Evolutionary conservation across 2,113 vertebrate genomes (phyloP).

Genomic region (Labeo rohita): DNA sequence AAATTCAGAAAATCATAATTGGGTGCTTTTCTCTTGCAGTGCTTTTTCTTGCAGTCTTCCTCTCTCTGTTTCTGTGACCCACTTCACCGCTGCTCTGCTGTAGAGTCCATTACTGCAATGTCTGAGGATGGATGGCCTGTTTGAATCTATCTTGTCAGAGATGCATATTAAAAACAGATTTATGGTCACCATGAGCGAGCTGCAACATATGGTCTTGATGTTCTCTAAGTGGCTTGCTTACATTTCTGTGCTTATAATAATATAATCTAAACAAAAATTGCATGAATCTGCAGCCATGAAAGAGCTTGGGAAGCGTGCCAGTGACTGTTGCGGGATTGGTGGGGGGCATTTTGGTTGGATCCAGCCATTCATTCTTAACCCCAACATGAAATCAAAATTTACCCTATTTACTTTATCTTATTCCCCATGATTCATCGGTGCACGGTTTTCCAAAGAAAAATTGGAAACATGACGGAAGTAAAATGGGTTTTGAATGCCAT

Average conservation of each 20-base stretch:
- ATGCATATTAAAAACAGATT: constrained; percentile 18
- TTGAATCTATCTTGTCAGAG: constrained; percentile 17
- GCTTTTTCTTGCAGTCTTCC: constrained; percentile 53
- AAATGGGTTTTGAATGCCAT: neutral
- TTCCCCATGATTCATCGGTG: neutral
- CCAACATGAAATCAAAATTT: constrained; percentile 12
- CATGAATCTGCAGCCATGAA: neutral
- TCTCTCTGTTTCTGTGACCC: constrained; percentile 43
- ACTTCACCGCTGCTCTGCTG: constrained; percentile 33
- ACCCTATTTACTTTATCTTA: neutral
- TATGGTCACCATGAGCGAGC: neutral
- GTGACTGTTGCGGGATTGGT: constrained; percentile 1
- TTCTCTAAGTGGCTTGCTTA: constrained; percentile 29
- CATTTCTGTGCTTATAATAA: constrained; percentile 3
- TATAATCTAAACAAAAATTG: neutral
- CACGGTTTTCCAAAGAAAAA: neutral
- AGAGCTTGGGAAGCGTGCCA: neutral
- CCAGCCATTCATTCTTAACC: constrained; percentile 12
- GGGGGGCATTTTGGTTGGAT: neutral
- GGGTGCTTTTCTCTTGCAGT: neutral
- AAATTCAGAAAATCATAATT: neutral
- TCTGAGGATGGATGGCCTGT: constrained; percentile 33
- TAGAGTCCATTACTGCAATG: constrained; percentile 71
- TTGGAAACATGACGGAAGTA: neutral
- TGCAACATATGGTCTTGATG: constrained; percentile 26